These are phyloP conservation scores for Labroides dimidiatus DNA, from an alignment of 2,797 vertebrate species.

Conservation along the genomic window DNA sequence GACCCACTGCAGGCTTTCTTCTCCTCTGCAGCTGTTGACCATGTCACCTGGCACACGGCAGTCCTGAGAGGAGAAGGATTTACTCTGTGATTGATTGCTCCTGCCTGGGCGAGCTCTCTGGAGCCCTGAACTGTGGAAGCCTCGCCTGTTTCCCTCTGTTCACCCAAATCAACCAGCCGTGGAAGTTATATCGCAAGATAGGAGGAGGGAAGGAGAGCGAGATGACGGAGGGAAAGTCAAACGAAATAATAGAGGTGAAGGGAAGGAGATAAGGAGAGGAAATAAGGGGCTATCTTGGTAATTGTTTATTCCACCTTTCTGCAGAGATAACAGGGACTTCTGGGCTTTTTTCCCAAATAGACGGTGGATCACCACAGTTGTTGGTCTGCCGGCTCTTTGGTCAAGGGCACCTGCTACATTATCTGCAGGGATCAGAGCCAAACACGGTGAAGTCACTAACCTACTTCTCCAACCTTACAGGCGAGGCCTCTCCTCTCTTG, in stretches of 20 bases:
- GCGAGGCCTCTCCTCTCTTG: conserved; percentile 3
- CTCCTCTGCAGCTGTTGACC: conserved; percentile 71
- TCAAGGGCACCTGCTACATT: conserved; percentile 45
- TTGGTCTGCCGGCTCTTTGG: conserved; percentile 15
- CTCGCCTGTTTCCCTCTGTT: conserved; percentile 65
- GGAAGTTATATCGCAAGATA: conserved; percentile 65
- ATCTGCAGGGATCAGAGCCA: conserved; percentile 36
- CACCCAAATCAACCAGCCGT: conserved; percentile 76
- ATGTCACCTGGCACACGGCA: conserved; percentile 68
- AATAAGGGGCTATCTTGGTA: neutral
- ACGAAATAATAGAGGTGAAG: conserved; percentile 20
- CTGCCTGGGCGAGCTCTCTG: conserved; percentile 69
- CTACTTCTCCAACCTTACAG: conserved; percentile 33
- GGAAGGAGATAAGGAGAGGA: conserved; percentile 2
- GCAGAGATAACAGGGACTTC: conserved; percentile 11
- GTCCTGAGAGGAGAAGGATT: conserved; percentile 72
- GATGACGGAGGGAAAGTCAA: conserved; percentile 39
- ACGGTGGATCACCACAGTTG: conserved; percentile 18
- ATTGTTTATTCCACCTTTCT: conserved; percentile 23
- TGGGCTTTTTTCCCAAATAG: neutral
- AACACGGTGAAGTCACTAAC: conserved; percentile 35
- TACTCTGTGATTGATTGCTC: conserved; percentile 77
- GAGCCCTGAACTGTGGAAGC: conserved; percentile 74
- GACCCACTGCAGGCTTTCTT: conserved; percentile 46
- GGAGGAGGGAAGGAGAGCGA: conserved; percentile 28